Conservation (phyloP, 2,113 vertebrate species). For the Zonotrichia leucophrys region DNA sequence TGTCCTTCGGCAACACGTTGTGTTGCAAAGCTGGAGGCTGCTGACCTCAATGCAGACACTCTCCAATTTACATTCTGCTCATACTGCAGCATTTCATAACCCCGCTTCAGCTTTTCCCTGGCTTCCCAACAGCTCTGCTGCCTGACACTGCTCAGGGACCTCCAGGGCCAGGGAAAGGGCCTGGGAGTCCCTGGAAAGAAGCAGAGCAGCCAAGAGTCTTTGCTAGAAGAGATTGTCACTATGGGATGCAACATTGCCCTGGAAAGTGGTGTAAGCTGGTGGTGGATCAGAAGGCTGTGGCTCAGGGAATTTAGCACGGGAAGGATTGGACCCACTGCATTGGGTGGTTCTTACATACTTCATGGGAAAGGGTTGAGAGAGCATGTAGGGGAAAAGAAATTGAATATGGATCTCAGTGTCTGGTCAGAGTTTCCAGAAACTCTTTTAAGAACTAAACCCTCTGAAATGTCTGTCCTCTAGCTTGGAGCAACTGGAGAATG, state of each 20-base stretch:
- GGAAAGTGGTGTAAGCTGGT: neutral
- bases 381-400: neutral
- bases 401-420: neutral
- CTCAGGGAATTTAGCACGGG: neutral
- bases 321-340: accelerated
- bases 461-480: neutral
- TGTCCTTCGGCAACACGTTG: neutral
- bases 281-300: neutral
- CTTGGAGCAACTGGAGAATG: neutral
- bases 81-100: neutral
- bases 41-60: neutral
- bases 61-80: conserved; percentile 42
- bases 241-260: accelerated
- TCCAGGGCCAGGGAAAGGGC: neutral
- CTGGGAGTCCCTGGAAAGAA: neutral
- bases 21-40: neutral
- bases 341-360: neutral
- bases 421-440: neutral
- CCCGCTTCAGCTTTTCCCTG: neutral
- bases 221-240: neutral
- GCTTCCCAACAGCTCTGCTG: neutral
- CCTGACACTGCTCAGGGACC: neutral
- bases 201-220: neutral
- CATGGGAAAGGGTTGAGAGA: neutral
- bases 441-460: neutral